Percentiles rank a stretch among this genome's conserved stretches.
These are phyloP conservation scores for Habroteleia sp. DNA, from an alignment of 2,888 invertebrate genomes.

Conservation along the genomic window DNA sequence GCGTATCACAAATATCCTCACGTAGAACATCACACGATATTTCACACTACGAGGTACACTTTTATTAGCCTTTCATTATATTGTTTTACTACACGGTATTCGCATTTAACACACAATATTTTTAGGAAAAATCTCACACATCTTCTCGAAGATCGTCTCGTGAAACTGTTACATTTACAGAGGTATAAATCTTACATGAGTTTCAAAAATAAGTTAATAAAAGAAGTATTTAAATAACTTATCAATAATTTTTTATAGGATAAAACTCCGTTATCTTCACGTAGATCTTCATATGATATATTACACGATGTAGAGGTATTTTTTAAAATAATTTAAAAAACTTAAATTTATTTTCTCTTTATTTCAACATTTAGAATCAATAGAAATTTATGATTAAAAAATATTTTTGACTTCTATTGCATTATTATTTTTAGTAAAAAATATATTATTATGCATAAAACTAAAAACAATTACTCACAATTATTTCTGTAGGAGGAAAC, in stretches of 20 bases:
- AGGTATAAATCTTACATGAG: constrained; percentile 25
- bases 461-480: too few species aligned
- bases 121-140: constrained; percentile 33
- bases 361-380: too few species aligned
- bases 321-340: neutral
- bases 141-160: constrained; percentile 47
- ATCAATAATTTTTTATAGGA: constrained; percentile 31
- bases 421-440: too few species aligned
- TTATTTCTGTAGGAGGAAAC: constrained; percentile 27
- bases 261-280: constrained; percentile 36
- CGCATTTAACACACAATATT: constrained; percentile 13
- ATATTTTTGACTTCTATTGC: neutral
- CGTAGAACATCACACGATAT: constrained; percentile 43
- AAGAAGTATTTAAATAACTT: neutral
- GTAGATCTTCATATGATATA: constrained; percentile 39
- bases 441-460: too few species aligned
- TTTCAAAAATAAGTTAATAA: neutral
- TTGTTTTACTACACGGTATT: neutral
- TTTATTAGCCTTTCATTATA: neutral
- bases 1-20: too few species aligned
- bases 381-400: neutral
- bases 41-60: constrained; percentile 40
- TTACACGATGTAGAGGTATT: constrained; percentile 42
- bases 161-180: constrained; percentile 40
- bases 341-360: too few species aligned